Evolutionary conservation across 2,113 vertebrate genomes (phyloP).

Genomic region (Atrichornis clamosus): DNA sequence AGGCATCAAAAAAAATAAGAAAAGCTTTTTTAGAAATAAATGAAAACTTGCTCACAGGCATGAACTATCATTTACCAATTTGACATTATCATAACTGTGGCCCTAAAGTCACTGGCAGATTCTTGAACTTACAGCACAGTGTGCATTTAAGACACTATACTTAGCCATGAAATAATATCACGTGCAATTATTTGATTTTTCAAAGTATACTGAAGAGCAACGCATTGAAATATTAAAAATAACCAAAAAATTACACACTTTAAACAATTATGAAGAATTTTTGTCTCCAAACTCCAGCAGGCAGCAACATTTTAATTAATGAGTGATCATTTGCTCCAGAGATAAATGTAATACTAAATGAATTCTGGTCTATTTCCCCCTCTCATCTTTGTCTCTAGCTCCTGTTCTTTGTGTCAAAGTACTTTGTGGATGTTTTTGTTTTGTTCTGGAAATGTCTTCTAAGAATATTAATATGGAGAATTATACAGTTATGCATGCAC

Average conservation of each 20-base stretch:
- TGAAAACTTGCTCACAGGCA: slow-evolving; percentile 8
- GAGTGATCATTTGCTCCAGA: slow-evolving; percentile 41
- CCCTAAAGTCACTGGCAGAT: slow-evolving; percentile 29
- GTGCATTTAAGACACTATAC: neutral
- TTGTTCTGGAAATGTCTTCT: slow-evolving; percentile 24
- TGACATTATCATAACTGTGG: neutral
- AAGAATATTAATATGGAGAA: slow-evolving; percentile 4
- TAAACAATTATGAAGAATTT: slow-evolving; percentile 53
- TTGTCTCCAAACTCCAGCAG: slow-evolving; percentile 36
- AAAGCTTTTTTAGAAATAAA: slow-evolving; percentile 46
- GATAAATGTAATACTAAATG: slow-evolving; percentile 37
- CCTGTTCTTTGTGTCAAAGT: slow-evolving; percentile 46
- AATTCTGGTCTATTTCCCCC: neutral
- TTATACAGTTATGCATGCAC: neutral
- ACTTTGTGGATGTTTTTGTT: slow-evolving; percentile 46
- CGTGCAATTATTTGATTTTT: slow-evolving; percentile 50
- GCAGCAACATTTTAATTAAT: slow-evolving; percentile 61
- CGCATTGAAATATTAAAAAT: slow-evolving; percentile 64
- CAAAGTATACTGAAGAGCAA: slow-evolving; percentile 27
- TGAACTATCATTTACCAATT: neutral
- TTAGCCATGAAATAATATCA: slow-evolving; percentile 20
- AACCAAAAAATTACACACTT: slow-evolving; percentile 42
- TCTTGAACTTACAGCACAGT: slow-evolving; percentile 47
- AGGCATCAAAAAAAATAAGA: neutral
- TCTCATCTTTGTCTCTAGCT: slow-evolving; percentile 2